Evolutionary conservation across 2,797 vertebrate species (phyloP), one percentile per base, ranked within the genome.

Genomic region (Lacerta agilis): DNA sequence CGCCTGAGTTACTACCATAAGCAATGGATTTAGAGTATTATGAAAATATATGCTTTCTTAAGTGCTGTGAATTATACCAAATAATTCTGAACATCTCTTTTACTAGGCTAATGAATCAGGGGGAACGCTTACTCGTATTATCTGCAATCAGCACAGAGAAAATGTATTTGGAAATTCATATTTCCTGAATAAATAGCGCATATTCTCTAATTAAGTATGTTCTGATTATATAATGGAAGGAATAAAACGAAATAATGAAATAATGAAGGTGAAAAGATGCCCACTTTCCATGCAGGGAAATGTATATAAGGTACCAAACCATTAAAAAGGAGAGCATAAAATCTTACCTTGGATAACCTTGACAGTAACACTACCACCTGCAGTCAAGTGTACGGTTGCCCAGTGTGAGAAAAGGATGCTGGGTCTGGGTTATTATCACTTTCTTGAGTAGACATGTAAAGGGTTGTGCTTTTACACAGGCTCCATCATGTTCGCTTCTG

Each of bases 1-100:
- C 41, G 89, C 87, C 85, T 94, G 90, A 95, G 88, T 92, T 94
- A 91, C 85, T 83, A 85, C 87, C 87, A 66, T 88, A 92, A 93
- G 92, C 76, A 90, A 80, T 86, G 94, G 93, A 93, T 95, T 95
- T 90, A 93, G 89, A 95, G 81, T 92, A 94, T 92, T 94, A 95
- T 89, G 93, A 96, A 96, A 96, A 96, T 92, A 94, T 25, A 94
- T 91, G 89, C 87, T 91, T 94, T 95, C 91, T 95, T 95, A 96
- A 97, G 92, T 95, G 90, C 90, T 92, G 66, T 93, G 94, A 95
- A 95, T 97, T 94, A 96, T 80, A 93, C 87, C 90, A 94, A 95
- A 95, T 94, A 95, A 95, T 96, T 93, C 90, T 91, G 93, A 95
- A 87, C 76, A 90, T 92, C 87, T 94, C 92, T 94, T 94, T 93